These are phyloP conservation scores for Calcarius ornatus DNA, from an alignment of 2,113 vertebrate genomes.

Conservation along the genomic window DNA sequence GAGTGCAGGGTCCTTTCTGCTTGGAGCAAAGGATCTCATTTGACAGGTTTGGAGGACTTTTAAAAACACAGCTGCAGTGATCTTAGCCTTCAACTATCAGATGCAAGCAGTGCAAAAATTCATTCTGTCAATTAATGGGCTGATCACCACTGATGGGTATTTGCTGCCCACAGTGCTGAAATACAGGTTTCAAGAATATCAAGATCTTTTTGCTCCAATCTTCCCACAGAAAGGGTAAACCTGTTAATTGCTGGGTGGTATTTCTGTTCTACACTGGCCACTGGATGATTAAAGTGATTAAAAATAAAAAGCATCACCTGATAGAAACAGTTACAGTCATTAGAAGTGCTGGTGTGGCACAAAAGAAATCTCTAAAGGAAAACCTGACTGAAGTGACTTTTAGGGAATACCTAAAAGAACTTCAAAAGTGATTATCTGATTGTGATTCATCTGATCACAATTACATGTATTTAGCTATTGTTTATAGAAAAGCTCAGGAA, in stretches of 20 bases:
- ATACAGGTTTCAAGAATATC: background rate
- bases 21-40: background rate
- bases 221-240: background rate
- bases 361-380: background rate
- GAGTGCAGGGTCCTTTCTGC: background rate
- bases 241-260: background rate
- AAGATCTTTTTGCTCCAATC: background rate
- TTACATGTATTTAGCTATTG: background rate
- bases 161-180: background rate
- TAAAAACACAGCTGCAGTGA: background rate
- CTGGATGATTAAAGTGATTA: background rate
- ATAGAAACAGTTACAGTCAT: accelerated
- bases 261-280: background rate
- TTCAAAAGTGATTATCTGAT: background rate
- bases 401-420: background rate
- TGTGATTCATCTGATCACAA: background rate
- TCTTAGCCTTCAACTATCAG: background rate
- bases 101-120: background rate
- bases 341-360: background rate
- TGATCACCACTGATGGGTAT: background rate
- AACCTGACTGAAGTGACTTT: background rate
- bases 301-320: background rate
- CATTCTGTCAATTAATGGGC: background rate
- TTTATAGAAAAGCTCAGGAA: background rate
- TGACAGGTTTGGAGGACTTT: background rate